A percentile compares a stretch with the other conserved stretches of the same genome.
Conservation (phyloP, 2,888 invertebrate genomes). For the Dastarcus helophoroides region DNA sequence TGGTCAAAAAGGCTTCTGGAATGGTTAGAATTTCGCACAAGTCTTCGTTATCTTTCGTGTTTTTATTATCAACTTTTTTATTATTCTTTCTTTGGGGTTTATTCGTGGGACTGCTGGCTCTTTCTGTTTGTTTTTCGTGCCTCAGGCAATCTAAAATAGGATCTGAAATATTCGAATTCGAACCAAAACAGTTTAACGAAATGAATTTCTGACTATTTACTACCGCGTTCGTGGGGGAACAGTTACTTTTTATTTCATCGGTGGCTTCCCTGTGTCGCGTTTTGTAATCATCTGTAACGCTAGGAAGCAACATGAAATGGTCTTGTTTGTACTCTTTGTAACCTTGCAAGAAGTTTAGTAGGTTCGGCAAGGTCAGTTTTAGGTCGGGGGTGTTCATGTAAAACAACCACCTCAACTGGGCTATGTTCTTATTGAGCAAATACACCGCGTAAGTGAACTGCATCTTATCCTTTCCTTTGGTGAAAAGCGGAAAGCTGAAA, state of each 20-base stretch:
- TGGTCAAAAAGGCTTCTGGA: constrained; percentile 32
- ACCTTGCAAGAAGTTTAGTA: constrained; percentile 35
- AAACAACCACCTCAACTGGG: constrained; percentile 72
- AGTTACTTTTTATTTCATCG: not conserved
- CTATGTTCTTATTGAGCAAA: constrained; percentile 87
- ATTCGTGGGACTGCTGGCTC: constrained; percentile 16
- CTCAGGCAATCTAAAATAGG: constrained; percentile 26
- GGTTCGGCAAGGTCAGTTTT: constrained; percentile 64
- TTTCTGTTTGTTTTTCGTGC: constrained; percentile 16
- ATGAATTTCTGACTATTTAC: constrained; percentile 13
- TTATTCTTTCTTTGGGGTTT: constrained; percentile 6
- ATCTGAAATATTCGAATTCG: constrained; percentile 23
- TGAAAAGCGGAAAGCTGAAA: constrained; percentile 73
- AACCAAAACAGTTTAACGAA: constrained; percentile 20
- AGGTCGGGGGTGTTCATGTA: constrained; percentile 63
- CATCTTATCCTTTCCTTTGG: constrained; percentile 64
- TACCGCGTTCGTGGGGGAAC: not conserved
- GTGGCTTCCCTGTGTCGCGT: not conserved
- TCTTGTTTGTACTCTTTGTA: constrained; percentile 11
- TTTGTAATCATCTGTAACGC: not conserved
- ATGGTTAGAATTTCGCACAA: constrained; percentile 33
- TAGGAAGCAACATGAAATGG: constrained; percentile 6
- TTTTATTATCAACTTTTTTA: constrained; percentile 4
- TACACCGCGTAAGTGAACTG: constrained; percentile 85
- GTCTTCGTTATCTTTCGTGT: constrained; percentile 15